Conservation (phyloP, 1,140 invertebrate species). For the Nixonia krombeini region DNA sequence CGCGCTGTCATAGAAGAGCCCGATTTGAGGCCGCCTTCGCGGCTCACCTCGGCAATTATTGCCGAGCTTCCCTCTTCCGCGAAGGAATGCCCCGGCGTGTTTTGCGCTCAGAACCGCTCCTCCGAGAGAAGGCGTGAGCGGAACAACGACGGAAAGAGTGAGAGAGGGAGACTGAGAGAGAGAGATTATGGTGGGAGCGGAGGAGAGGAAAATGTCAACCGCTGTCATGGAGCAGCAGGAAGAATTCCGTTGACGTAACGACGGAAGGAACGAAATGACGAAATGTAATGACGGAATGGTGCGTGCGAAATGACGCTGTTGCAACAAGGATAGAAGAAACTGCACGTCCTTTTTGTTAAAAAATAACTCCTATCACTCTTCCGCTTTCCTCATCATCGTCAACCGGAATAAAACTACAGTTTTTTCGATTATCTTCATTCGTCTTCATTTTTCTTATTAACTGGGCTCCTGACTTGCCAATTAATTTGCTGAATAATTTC, state of each 20-base stretch:
- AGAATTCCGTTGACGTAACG: conserved; percentile 36
- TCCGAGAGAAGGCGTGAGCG: too few relatives aligned
- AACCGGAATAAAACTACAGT: too few relatives aligned
- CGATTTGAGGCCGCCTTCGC: conserved; percentile 60
- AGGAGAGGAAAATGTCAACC: neutral
- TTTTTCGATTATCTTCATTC: neutral
- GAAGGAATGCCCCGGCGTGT: conserved; percentile 62
- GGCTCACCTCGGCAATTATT: conserved; percentile 60
- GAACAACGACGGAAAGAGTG: conserved; percentile 17
- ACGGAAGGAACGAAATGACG: conserved; percentile 30
- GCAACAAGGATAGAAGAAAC: too few relatives aligned
- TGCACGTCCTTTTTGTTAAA: too few relatives aligned
- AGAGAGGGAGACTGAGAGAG: conserved; percentile 1
- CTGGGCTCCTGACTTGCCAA: too few relatives aligned
- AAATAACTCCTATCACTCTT: too few relatives aligned
- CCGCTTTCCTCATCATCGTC: too few relatives aligned
- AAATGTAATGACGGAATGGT: conserved; percentile 15
- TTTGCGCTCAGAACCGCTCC: conserved; percentile 28
- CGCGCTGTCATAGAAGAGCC: conserved; percentile 40
- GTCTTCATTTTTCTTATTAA: neutral
- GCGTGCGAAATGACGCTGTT: neutral
- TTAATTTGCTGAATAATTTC: too few relatives aligned
- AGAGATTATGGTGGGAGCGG: neutral
- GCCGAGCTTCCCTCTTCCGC: conserved; percentile 66
- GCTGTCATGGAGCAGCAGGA: conserved; percentile 15